Conservation (phyloP, 1,140 invertebrate genomes). For the Drosophila insularis region DNA sequence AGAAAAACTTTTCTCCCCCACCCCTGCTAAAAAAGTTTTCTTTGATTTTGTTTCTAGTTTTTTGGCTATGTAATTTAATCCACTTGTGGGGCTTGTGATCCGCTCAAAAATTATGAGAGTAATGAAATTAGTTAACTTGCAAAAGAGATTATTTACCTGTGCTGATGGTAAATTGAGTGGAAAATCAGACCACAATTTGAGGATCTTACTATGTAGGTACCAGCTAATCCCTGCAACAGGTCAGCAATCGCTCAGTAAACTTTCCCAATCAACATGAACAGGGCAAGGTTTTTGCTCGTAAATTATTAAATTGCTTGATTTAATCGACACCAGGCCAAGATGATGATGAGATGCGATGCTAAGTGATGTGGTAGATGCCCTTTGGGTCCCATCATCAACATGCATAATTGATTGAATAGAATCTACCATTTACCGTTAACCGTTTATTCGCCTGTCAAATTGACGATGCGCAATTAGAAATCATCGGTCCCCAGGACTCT, state of each 20-base stretch:
- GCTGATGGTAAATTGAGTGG: not conserved
- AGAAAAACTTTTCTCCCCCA: slow-evolving; percentile 46
- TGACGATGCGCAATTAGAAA: slow-evolving; percentile 66
- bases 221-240: slow-evolving; percentile 1
- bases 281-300: slow-evolving; percentile 23
- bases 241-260: slow-evolving; percentile 1
- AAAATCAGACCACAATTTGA: not conserved
- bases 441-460: slow-evolving; percentile 66
- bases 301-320: slow-evolving; percentile 69
- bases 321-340: slow-evolving; percentile 51
- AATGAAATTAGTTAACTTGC: slow-evolving; percentile 38
- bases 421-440: slow-evolving; percentile 45
- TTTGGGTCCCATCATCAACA: slow-evolving; percentile 37
- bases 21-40: slow-evolving; percentile 36
- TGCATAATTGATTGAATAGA: slow-evolving; percentile 60
- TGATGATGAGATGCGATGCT: slow-evolving; percentile 15
- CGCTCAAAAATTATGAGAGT: slow-evolving; percentile 50
- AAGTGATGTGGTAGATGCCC: slow-evolving; percentile 27
- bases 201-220: not conserved
- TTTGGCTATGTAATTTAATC: slow-evolving; percentile 36
- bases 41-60: slow-evolving; percentile 25
- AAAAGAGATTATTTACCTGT: slow-evolving; percentile 32
- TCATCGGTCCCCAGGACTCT: slow-evolving; percentile 22
- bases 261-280: slow-evolving; percentile 1
- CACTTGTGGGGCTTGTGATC: slow-evolving; percentile 56